Evolutionary conservation across 2,113 vertebrate species (phyloP).

Genomic region (Odontesthes bonariensis): DNA sequence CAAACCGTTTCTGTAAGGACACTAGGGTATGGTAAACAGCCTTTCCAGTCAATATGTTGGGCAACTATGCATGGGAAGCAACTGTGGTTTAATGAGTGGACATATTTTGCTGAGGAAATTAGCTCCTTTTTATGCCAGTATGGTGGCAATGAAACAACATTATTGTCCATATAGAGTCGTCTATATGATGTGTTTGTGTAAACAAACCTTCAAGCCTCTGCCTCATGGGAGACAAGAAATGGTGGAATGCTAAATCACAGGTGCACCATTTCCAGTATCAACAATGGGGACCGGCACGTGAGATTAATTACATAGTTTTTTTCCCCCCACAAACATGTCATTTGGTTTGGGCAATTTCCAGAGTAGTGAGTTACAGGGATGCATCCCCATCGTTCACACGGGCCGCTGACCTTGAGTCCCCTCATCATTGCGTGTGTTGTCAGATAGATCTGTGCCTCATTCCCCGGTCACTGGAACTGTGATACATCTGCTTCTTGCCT

Average conservation of each 20-base stretch:
- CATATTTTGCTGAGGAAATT: neutral
- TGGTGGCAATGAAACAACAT: neutral
- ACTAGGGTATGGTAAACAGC: neutral
- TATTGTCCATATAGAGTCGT: neutral
- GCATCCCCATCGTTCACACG: neutral
- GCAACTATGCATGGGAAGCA: neutral
- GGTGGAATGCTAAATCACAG: neutral
- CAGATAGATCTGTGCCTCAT: conserved; percentile 8
- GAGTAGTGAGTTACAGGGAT: neutral
- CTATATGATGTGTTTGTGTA: conserved; percentile 9
- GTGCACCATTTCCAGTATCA: neutral
- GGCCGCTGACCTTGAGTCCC: conserved; percentile 16
- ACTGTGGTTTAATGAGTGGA: neutral
- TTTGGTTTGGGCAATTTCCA: neutral
- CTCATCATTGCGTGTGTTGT: conserved; percentile 29
- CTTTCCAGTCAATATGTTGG: neutral
- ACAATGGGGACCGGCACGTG: neutral
- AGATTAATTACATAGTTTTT: conserved; percentile 11
- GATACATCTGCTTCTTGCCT: conserved; percentile 30
- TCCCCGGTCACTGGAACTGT: conserved; percentile 9
- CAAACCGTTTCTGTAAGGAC: too few species aligned
- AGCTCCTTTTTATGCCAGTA: neutral
- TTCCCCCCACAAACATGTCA: neutral
- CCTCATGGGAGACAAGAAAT: neutral
- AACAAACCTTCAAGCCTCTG: neutral